phyloP scores from a whole-genome alignment of 1,140 invertebrate species.

The Mylabris phalerata region DNA sequence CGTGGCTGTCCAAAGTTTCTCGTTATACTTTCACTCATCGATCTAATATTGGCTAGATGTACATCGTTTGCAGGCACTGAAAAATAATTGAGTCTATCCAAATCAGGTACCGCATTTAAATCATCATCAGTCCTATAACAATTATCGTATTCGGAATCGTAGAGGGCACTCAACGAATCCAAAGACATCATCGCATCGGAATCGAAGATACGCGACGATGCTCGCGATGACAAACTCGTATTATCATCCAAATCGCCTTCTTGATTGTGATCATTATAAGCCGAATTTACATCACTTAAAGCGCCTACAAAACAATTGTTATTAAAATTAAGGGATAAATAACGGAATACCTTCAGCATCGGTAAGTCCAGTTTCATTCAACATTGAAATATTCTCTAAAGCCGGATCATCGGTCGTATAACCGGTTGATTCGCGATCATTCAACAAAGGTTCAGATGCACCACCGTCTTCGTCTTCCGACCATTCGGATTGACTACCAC shows the following conservation, averaged over 20 bases:
- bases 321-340: not conserved
- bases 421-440: conserved; percentile 61
- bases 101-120: conserved; percentile 38
- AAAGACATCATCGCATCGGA: conserved; percentile 67
- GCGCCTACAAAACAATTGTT: conserved; percentile 48
- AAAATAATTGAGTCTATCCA: conserved; percentile 41
- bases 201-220: conserved; percentile 69
- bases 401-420: conserved; percentile 78
- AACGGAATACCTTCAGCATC: conserved; percentile 64
- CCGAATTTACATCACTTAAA: conserved; percentile 78
- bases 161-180: conserved; percentile 71
- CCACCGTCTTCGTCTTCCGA: conserved; percentile 61
- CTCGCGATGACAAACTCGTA: conserved; percentile 68
- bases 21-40: conserved; percentile 67
- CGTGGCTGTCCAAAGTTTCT: conserved; percentile 64
- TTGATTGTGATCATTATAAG: conserved; percentile 66
- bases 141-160: conserved; percentile 78
- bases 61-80: conserved; percentile 55
- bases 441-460: conserved; percentile 49
- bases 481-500: conserved; percentile 69
- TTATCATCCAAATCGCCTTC: conserved; percentile 70
- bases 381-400: conserved; percentile 72
- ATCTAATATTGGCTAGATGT: conserved; percentile 67
- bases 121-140: conserved; percentile 47
- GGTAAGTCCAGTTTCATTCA: conserved; percentile 78